phyloP scores from a whole-genome alignment of 2,113 vertebrate species.

The Psammodynastes pulverulentus region DNA sequence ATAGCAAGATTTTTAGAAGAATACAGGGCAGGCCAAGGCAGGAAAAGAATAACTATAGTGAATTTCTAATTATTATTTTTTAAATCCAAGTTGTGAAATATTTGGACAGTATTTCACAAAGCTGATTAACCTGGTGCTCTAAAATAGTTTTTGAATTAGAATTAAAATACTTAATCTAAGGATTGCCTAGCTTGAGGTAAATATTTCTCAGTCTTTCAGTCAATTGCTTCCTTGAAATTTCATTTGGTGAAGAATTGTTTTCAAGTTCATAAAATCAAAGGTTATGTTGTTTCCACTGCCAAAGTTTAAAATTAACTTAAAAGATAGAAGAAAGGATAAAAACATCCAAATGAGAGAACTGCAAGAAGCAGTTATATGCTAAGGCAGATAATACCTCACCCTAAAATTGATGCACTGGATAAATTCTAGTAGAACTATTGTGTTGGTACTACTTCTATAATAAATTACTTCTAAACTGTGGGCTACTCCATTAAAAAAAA shows the following conservation, averaged over 20 bases:
- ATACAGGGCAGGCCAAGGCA: not conserved
- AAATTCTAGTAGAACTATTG: not conserved
- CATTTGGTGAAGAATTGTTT: constrained; percentile 2
- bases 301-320: constrained; percentile 13
- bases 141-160: constrained; percentile 4
- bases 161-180: constrained; percentile 8
- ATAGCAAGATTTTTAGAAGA: not conserved
- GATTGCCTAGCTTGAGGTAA: not conserved
- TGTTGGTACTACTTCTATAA: not conserved
- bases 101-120: not conserved
- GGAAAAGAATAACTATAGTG: not conserved
- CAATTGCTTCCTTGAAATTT: constrained; percentile 23
- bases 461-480: not conserved
- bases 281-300: constrained; percentile 1
- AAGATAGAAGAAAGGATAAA: constrained; percentile 3
- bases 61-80: not conserved
- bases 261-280: constrained; percentile 16
- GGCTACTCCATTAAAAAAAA: constrained; percentile 15
- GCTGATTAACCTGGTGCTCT: not conserved
- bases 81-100: not conserved
- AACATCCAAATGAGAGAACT: not conserved
- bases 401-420: not conserved
- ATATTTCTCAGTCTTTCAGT: constrained; percentile 1
- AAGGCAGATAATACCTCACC: constrained; percentile 14
- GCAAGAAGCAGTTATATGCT: constrained; percentile 7